Conservation (phyloP, 1,140 invertebrate genomes). For the Sitodiplosis mosellana region DNA sequence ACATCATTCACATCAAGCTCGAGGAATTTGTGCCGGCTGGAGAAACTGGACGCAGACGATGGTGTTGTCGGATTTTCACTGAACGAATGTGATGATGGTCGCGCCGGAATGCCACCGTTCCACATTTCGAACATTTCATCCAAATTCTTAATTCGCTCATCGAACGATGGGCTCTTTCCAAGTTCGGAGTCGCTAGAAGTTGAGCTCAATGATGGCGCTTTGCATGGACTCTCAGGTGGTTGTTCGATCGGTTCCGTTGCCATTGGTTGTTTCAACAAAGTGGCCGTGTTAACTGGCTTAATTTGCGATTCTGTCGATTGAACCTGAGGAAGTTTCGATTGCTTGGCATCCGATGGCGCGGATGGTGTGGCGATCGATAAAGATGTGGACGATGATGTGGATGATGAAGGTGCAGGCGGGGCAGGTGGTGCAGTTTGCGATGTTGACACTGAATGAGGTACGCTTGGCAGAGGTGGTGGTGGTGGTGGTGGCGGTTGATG, state of each 20-base stretch:
- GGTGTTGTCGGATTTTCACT: conserved; percentile 33
- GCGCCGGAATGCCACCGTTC: conserved; percentile 50
- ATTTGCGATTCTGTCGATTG: too few relatives aligned
- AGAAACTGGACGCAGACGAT: conserved; percentile 36
- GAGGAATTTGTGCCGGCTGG: conserved; percentile 41
- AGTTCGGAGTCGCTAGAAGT: conserved; percentile 37
- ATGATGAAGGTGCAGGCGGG: conserved; percentile 17
- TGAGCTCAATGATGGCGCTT: conserved; percentile 33
- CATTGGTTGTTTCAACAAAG: not conserved
- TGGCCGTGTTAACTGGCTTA: too few relatives aligned
- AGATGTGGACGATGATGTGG: conserved; percentile 17
- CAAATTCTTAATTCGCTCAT: conserved; percentile 69
- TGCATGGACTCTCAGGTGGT: conserved; percentile 31
- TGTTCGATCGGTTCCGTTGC: conserved; percentile 6
- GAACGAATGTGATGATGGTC: conserved; percentile 12
- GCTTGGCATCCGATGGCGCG: not conserved
- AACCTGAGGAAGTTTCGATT: conserved; percentile 1
- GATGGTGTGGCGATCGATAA: conserved; percentile 4
- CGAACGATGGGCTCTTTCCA: conserved; percentile 43
- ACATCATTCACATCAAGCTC: conserved; percentile 57
- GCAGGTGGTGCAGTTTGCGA: too few relatives aligned
- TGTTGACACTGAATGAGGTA: too few relatives aligned
- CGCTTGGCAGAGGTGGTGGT: too few relatives aligned
- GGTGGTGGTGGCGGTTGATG: too few relatives aligned
- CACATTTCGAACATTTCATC: conserved; percentile 88